Conservation (phyloP, 1,140 invertebrate species). For the Pygmarrhopalites habei region DNA sequence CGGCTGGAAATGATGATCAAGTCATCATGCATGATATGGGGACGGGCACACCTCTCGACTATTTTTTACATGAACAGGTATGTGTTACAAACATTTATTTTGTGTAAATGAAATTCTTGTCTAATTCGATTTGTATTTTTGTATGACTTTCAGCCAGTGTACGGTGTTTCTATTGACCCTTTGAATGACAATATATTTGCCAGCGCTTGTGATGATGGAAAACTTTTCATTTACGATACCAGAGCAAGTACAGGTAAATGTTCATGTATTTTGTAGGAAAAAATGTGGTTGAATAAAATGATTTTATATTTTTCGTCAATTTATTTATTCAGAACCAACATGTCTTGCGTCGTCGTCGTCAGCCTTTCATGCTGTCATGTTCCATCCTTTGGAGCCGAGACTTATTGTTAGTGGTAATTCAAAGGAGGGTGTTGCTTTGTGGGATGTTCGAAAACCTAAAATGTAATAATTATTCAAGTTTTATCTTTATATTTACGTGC, state of each 20-base stretch:
- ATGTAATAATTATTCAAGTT: slow-evolving; percentile 56
- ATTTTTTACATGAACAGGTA: slow-evolving; percentile 74
- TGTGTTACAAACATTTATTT: no score
- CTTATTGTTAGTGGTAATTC: slow-evolving; percentile 81
- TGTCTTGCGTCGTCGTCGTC: slow-evolving; percentile 58
- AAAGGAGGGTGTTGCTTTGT: slow-evolving; percentile 76
- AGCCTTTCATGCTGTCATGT: slow-evolving; percentile 84
- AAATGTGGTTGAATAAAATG: no score
- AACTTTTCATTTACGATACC: slow-evolving; percentile 76
- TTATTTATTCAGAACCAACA: slow-evolving; percentile 50
- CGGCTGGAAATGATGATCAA: slow-evolving; percentile 89
- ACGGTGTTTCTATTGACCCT: slow-evolving; percentile 77
- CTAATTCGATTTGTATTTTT: no score
- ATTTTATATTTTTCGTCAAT: not conserved
- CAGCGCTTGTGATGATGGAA: slow-evolving; percentile 83
- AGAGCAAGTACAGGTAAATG: slow-evolving; percentile 52
- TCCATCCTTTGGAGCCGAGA: slow-evolving; percentile 73
- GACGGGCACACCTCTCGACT: slow-evolving; percentile 63
- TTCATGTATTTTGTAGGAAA: no score
- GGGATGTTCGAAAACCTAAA: slow-evolving; percentile 77
- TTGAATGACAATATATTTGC: slow-evolving; percentile 72
- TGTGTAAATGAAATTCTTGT: no score
- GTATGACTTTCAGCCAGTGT: no score
- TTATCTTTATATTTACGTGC: no score
- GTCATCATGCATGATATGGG: slow-evolving; percentile 76